These are phyloP conservation scores for Watsonalla binaria DNA, from an alignment of 2,888 invertebrate species.

Conservation along the genomic window DNA sequence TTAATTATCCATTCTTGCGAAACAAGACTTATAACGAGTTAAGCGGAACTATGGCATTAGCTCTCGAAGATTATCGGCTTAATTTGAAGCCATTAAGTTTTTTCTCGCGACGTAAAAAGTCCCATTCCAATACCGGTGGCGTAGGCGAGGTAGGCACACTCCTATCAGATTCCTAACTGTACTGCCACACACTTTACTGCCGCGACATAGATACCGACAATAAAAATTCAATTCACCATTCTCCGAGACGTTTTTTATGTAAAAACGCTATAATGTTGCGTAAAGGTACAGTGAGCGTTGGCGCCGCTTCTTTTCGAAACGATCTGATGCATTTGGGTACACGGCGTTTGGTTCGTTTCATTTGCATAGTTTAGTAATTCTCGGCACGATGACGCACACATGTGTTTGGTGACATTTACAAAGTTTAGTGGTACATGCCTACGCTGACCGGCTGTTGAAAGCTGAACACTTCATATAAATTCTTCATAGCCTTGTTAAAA, in stretches of 20 bases:
- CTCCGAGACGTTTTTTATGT: slow-evolving; percentile 37
- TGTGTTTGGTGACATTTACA: slow-evolving; percentile 19
- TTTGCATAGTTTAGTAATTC: slow-evolving; percentile 23
- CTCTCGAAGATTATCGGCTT: slow-evolving; percentile 17
- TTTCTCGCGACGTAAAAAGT: slow-evolving; percentile 24
- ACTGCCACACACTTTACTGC: slow-evolving; percentile 39
- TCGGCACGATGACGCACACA: slow-evolving; percentile 4
- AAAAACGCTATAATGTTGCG: slow-evolving; percentile 39
- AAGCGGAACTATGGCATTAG: slow-evolving; percentile 12
- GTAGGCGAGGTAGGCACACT: slow-evolving; percentile 29
- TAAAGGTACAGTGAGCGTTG: slow-evolving; percentile 32
- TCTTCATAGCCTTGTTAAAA: neutral
- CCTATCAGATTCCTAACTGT: slow-evolving; percentile 68
- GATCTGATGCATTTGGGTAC: slow-evolving; percentile 27
- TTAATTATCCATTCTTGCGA: slow-evolving; percentile 29
- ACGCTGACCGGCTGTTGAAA: slow-evolving; percentile 14
- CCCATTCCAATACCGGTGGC: slow-evolving; percentile 29
- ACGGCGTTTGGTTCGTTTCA: slow-evolving; percentile 8
- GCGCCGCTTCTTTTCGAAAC: slow-evolving; percentile 46
- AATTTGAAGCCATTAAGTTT: slow-evolving; percentile 28
- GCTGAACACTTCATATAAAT: slow-evolving; percentile 3
- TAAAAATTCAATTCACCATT: slow-evolving; percentile 62
- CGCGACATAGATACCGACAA: slow-evolving; percentile 51
- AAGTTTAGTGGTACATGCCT: slow-evolving; percentile 24
- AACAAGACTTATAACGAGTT: slow-evolving; percentile 27